Conservation (phyloP, 2,888 invertebrate genomes). For the Drosophila mayaguana region DNA sequence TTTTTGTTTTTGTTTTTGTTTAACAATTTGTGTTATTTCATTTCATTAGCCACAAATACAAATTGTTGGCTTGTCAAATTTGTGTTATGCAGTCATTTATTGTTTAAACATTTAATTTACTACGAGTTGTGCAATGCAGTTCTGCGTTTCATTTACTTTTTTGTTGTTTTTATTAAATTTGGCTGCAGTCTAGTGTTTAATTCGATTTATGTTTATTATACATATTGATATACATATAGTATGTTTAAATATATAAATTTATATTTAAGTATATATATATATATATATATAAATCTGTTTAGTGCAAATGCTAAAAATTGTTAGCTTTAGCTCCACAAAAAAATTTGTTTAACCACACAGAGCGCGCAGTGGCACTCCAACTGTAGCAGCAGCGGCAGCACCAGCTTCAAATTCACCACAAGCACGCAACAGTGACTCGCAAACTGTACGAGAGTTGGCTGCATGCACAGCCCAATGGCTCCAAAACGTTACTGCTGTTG, state of each 20-base stretch:
- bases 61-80: slow-evolving; percentile 60
- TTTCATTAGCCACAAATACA: slow-evolving; percentile 64
- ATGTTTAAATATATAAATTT: slow-evolving; percentile 39
- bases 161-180: slow-evolving; percentile 44
- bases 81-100: slow-evolving; percentile 56
- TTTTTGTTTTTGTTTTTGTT: slow-evolving; percentile 19
- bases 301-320: slow-evolving; percentile 80
- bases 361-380: slow-evolving; percentile 24
- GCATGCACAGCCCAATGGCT: slow-evolving; percentile 1
- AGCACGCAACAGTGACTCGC: slow-evolving; percentile 16
- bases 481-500: slow-evolving; percentile 15
- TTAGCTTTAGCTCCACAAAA: slow-evolving; percentile 57
- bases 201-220: slow-evolving; percentile 57
- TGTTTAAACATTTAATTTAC: slow-evolving; percentile 52
- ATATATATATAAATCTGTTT: slow-evolving; percentile 50
- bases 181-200: slow-evolving; percentile 78
- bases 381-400: slow-evolving; percentile 11
- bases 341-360: slow-evolving; percentile 42
- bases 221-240: slow-evolving; percentile 57
- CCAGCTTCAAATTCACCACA: slow-evolving; percentile 19
- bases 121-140: slow-evolving; percentile 74
- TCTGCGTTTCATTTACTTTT: slow-evolving; percentile 40
- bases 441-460: slow-evolving; percentile 18
- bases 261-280: slow-evolving; percentile 43
- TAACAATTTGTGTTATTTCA: slow-evolving; percentile 20